Percentiles rank a stretch among this genome's conserved stretches.
phyloP scores from a whole-genome alignment of 1,140 invertebrate genomes.

The Ephestia elutella region DNA sequence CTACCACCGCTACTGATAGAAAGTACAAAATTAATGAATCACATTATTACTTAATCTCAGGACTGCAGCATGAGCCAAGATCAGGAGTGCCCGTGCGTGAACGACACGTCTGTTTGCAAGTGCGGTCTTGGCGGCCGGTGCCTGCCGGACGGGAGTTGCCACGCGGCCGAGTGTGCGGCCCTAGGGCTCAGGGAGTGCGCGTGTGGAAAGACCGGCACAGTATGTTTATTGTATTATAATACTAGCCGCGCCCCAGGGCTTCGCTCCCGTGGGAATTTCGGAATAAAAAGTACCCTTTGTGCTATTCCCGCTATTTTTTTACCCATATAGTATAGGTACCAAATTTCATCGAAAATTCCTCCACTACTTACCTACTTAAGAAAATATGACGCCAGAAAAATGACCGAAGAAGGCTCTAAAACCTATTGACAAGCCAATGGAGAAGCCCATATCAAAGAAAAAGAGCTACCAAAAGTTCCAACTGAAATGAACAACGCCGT shows the following conservation, averaged over 20 bases:
- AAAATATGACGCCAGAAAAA: conserved; percentile 7
- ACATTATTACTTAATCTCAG: conserved; percentile 27
- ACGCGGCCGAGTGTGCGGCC: conserved; percentile 49
- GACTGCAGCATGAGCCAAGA: conserved; percentile 45
- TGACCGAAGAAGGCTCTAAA: conserved; percentile 1
- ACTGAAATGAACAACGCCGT: conserved; percentile 78
- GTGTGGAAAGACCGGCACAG: conserved; percentile 33
- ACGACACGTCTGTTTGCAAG: conserved; percentile 19
- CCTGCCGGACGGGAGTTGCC: conserved; percentile 43
- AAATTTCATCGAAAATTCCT: too few species aligned
- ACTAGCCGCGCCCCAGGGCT: too few species aligned
- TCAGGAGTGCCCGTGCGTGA: conserved; percentile 35
- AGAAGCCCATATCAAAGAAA: conserved; percentile 4
- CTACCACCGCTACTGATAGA: too few species aligned
- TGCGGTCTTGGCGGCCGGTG: conserved; percentile 54
- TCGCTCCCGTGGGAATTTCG: too few species aligned
- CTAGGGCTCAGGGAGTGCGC: conserved; percentile 47
- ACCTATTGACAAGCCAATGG: conserved; percentile 7
- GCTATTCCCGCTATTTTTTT: too few species aligned
- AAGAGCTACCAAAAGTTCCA: conserved; percentile 75
- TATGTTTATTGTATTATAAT: conserved; percentile 13
- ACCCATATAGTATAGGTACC: too few species aligned
- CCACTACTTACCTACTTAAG: too few species aligned
- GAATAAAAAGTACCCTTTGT: too few species aligned
- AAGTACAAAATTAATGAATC: too few species aligned